Evolutionary conservation across 2,888 invertebrate species (phyloP).

Genomic region (Lagria hirta): DNA sequence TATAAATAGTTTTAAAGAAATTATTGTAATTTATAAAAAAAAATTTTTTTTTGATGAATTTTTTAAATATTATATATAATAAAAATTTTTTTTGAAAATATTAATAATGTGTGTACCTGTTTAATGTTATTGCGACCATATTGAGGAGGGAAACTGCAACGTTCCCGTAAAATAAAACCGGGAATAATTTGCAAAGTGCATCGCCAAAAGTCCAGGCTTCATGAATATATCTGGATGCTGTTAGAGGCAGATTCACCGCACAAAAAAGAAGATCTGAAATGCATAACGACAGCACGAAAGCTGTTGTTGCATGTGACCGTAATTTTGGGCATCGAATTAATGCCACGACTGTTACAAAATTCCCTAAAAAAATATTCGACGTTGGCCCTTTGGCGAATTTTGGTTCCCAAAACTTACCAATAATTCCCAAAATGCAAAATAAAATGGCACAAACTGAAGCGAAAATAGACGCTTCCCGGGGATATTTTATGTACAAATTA

Average conservation of each 20-base stretch:
- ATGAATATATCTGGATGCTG: conserved; percentile 78
- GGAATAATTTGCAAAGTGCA: conserved; percentile 78
- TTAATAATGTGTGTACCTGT: conserved; percentile 68
- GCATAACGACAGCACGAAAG: conserved; percentile 83
- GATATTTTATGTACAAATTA: conserved; percentile 56
- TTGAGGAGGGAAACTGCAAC: conserved; percentile 84
- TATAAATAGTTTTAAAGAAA: conserved; percentile 5
- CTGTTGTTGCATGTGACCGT: conserved; percentile 80
- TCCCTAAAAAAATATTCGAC: conserved; percentile 62
- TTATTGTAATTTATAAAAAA: no score
- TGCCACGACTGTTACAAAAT: conserved; percentile 79
- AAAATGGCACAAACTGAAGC: conserved; percentile 78
- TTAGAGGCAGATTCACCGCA: conserved; percentile 79
- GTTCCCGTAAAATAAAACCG: conserved; percentile 87
- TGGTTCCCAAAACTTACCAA: conserved; percentile 62
- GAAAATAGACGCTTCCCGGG: conserved; percentile 72
- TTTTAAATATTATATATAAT: no score
- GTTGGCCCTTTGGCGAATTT: conserved; percentile 12
- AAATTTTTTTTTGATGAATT: no score
- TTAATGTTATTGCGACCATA: conserved; percentile 87
- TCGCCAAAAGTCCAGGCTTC: conserved; percentile 80
- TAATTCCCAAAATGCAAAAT: conserved; percentile 76
- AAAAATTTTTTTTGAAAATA: no score
- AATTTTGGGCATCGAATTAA: conserved; percentile 76
- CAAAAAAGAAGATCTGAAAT: conserved; percentile 85